A percentile compares a stretch with the other conserved stretches of the same genome.
phyloP scores from a whole-genome alignment of 2,113 vertebrate species.

The Saccopteryx leptura region DNA sequence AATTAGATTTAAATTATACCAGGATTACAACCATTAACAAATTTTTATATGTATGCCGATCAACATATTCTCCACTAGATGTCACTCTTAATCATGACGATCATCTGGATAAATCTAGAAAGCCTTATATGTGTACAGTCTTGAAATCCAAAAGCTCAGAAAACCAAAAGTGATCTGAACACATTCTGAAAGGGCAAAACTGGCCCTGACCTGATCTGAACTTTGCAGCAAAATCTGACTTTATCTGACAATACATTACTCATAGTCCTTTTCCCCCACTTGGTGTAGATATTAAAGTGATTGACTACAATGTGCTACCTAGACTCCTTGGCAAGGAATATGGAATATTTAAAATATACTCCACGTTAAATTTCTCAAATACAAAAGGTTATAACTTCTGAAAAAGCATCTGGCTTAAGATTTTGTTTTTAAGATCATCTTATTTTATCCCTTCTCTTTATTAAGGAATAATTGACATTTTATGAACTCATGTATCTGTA shows the following conservation, averaged over 20 bases:
- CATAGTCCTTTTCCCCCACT: neutral
- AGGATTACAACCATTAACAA: neutral
- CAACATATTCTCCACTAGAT: slow-evolving; percentile 52
- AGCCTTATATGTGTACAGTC: neutral
- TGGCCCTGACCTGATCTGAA: neutral
- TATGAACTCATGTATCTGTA: too few species aligned
- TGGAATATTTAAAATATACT: neutral
- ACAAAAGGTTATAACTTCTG: neutral
- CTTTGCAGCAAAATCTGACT: neutral
- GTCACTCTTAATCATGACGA: slow-evolving; percentile 52
- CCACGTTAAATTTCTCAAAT: neutral
- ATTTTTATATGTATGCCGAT: neutral
- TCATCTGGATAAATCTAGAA: neutral
- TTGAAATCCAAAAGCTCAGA: slow-evolving; percentile 37
- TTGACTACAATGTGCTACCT: neutral
- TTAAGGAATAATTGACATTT: neutral
- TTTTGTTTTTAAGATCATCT: neutral
- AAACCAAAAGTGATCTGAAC: neutral
- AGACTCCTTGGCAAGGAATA: neutral
- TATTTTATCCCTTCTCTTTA: neutral
- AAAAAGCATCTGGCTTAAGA: neutral
- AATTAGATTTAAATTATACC: neutral
- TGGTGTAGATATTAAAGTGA: neutral
- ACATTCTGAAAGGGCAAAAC: neutral
- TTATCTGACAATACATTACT: neutral